Evolutionary conservation across 2,797 vertebrate species (phyloP).

Genomic region (Sebastes umbrosus): DNA sequence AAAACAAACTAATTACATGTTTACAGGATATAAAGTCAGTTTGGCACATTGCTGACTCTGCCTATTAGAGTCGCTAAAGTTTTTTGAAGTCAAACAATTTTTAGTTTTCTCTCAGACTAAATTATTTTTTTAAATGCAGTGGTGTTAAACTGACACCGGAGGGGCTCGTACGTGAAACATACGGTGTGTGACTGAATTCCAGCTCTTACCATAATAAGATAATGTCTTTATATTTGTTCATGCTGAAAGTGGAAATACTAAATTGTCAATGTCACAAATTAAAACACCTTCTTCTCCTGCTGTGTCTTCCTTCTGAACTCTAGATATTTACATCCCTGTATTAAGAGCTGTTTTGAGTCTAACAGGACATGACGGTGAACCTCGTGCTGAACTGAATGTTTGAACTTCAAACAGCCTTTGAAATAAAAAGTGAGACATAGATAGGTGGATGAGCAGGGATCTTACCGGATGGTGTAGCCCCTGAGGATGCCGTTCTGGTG

Average conservation of each 20-base stretch:
- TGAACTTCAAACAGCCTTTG: neutral
- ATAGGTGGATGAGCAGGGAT: neutral
- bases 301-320: neutral
- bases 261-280: neutral
- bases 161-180: neutral
- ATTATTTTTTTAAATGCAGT: neutral
- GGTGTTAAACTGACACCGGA: neutral
- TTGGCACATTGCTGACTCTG: slow-evolving; percentile 56
- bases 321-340: neutral
- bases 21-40: slow-evolving; percentile 61
- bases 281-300: neutral
- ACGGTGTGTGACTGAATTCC: neutral
- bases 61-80: slow-evolving; percentile 14
- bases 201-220: neutral
- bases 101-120: neutral
- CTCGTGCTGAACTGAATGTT: neutral
- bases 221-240: neutral
- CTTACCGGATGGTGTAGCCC: slow-evolving; percentile 92
- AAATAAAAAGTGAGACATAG: neutral
- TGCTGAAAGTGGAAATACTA: neutral
- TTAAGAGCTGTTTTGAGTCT: neutral
- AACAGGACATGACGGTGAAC: too few relatives aligned
- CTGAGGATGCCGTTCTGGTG: slow-evolving; percentile 94
- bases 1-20: slow-evolving; percentile 70
- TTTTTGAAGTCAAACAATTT: slow-evolving; percentile 33